Conservation (phyloP, 2,888 invertebrate genomes). For the Augiades crinisus region DNA sequence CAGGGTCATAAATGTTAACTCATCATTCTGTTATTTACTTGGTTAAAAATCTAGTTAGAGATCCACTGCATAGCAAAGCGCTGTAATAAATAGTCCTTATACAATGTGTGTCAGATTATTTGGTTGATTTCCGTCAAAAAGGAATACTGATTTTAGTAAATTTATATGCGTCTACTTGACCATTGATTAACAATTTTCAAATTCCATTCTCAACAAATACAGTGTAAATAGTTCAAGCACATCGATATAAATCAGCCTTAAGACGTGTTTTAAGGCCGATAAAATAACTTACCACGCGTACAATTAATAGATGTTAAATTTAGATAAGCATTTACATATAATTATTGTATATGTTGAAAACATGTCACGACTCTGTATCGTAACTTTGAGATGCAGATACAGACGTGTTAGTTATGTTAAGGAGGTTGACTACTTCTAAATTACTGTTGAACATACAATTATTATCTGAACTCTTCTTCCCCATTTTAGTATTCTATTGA, state of each 20-base stretch:
- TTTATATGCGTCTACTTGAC: too few relatives aligned
- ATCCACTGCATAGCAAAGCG: too few relatives aligned
- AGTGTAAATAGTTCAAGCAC: not conserved
- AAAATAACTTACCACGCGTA: slow-evolving; percentile 4
- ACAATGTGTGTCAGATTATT: too few relatives aligned
- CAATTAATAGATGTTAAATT: slow-evolving; percentile 11
- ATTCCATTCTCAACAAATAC: not conserved
- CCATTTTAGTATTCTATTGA: not conserved
- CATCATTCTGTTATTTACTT: too few relatives aligned
- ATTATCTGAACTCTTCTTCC: too few relatives aligned
- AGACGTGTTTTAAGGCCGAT: slow-evolving; percentile 2
- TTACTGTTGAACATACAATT: not conserved
- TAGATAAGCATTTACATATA: slow-evolving; percentile 14
- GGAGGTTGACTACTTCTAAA: not conserved
- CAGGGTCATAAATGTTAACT: too few relatives aligned
- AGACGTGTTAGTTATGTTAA: slow-evolving; percentile 1
- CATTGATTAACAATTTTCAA: not conserved
- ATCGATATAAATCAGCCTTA: not conserved
- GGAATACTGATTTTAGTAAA: too few relatives aligned
- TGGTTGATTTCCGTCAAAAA: too few relatives aligned
- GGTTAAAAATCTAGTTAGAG: too few relatives aligned
- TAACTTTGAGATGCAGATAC: not conserved
- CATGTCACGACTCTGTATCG: slow-evolving; percentile 11
- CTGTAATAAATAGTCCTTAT: too few relatives aligned
- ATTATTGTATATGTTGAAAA: slow-evolving; percentile 1